Percentiles rank a stretch among this genome's conserved stretches.
Conservation (phyloP, 2,888 invertebrate species). For the Aphodius granarius region DNA sequence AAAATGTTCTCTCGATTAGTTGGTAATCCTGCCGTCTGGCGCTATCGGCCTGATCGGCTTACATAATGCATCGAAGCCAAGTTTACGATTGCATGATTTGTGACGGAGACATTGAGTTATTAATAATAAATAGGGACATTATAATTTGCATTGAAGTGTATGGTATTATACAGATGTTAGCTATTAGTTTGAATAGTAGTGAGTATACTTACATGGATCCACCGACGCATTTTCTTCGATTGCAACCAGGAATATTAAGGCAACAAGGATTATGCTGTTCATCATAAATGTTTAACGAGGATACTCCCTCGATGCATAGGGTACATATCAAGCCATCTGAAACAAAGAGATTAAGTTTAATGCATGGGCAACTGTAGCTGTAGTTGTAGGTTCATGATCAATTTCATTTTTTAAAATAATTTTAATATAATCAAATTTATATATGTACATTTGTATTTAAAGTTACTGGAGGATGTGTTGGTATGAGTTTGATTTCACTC, state of each 20-base stretch:
- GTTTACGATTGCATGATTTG: background rate
- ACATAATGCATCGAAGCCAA: background rate
- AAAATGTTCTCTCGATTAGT: slow-evolving; percentile 3
- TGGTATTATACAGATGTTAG: background rate
- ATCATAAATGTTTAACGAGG: slow-evolving; percentile 43
- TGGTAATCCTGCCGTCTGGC: slow-evolving; percentile 6
- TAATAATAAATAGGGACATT: slow-evolving; percentile 4
- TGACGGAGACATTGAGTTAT: background rate
- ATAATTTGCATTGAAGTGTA: background rate
- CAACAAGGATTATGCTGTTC: slow-evolving; percentile 37
- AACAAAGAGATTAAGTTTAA: slow-evolving; percentile 36
- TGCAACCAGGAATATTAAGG: slow-evolving; percentile 37
- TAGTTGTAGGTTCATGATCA: no score
- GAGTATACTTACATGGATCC: slow-evolving; percentile 48
- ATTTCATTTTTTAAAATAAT: no score
- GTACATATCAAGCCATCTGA: slow-evolving; percentile 42
- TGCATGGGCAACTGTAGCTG: background rate
- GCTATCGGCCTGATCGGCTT: background rate
- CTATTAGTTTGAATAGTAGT: background rate
- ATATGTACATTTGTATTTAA: no score
- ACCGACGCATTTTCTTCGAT: slow-evolving; percentile 38
- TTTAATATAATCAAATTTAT: no score
- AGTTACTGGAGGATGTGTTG: no score
- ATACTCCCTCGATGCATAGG: slow-evolving; percentile 37
- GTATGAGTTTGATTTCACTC: no score